Conservation (phyloP, 2,797 vertebrate genomes). For the Periophthalmus magnuspinnatus region DNA sequence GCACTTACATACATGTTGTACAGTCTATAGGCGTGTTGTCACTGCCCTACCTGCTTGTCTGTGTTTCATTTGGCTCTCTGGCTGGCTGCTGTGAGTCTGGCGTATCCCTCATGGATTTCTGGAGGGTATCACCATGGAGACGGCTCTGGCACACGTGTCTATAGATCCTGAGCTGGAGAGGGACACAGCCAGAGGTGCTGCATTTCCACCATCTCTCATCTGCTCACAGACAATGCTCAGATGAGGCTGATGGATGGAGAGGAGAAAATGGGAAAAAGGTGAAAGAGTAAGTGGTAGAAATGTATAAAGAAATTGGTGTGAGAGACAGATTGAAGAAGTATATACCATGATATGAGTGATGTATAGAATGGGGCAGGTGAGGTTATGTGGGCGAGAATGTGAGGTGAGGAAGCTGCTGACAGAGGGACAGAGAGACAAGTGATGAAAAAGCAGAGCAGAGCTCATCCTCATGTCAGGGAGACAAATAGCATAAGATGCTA, state of each 20-base stretch:
- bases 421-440: conserved; percentile 26
- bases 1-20: conserved; percentile 35
- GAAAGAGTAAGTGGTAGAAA: conserved; percentile 20
- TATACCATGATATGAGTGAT: conserved; percentile 17
- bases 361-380: conserved; percentile 31
- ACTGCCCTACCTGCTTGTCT: conserved; percentile 41
- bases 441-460: conserved; percentile 21
- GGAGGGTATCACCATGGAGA: conserved; percentile 86
- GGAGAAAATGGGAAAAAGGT: conserved; percentile 15
- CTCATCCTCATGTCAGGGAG: conserved; percentile 57
- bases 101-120: conserved; percentile 82
- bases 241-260: conserved; percentile 9
- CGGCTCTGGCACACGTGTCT: conserved; percentile 80
- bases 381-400: conserved; percentile 32
- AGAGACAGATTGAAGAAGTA: conserved; percentile 21
- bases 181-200: conserved; percentile 74
- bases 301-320: conserved; percentile 24
- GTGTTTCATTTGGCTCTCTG: conserved; percentile 54
- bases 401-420: conserved; percentile 28
- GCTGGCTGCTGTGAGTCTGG: conserved; percentile 73
- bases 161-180: conserved; percentile 79
- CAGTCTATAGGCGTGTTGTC: conserved; percentile 39
- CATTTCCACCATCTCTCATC: conserved; percentile 52
- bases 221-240: conserved; percentile 47
- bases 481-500: conserved; percentile 71